Evolutionary conservation across 2,888 invertebrate genomes (phyloP), one percentile per base, ranked within the genome.

Genomic region (Chorisops tibialis): DNA sequence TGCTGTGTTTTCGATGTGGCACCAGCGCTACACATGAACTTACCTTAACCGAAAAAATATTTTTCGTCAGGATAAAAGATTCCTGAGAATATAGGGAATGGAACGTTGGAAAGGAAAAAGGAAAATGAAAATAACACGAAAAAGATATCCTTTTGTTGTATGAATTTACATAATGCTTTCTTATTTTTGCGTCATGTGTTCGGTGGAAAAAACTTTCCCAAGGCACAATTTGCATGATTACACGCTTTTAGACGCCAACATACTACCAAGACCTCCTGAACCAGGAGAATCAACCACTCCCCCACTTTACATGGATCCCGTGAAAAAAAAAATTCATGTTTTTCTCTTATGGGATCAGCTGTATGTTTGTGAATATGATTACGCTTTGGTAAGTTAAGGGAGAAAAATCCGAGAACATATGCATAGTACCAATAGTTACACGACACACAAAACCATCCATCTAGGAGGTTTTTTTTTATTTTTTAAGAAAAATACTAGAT

Each of bases 141-240:
- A 64, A 62, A 49, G 43, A 52, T 62, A 62, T 62, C 50, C 64
- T 56, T 62, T 64, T 64, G 64, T 64, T 64, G 62, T 59, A 43
- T 45, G 62, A 64, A 64, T 64, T 64, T 64, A 64, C 64, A 64
- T 64, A 64, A 64, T 64, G 62, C 60, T 60, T 64, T 64, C 59
- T 64, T 64, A 64, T 62, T 64, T 64, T 64, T 64, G 59, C 58
- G 64, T 64, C 64, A 64, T 64, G 62, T 64, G 64, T 64, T 64
- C 59, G 21, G 39, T 24, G 56, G 54, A 59, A 60, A 50, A 49
- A 62, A 64, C 47, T 60, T 64, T 64, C 64, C 51, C 64, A 62
- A 64, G 64, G 60, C 62, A 62, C 64, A 64, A 64, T 64, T 64
- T 64, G 64, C 64, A 64, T 64, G 64, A 64, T 64, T 64, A 64